Evolutionary conservation across 2,797 vertebrate genomes (phyloP).

Genomic region (Chromobotia macracanthus): DNA sequence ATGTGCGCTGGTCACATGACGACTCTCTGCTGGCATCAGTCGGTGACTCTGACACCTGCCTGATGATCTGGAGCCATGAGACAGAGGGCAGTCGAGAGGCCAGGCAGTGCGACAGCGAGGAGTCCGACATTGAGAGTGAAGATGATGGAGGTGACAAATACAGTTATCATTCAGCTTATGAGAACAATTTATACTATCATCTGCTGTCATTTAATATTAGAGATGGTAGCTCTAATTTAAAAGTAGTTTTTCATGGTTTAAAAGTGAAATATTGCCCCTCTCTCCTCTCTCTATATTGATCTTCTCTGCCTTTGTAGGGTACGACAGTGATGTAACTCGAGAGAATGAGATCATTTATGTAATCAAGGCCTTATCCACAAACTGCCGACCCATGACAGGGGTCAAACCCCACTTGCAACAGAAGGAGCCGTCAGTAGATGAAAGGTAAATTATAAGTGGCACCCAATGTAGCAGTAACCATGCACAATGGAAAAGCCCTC

Average conservation of each 20-base stretch:
- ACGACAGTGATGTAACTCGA: constrained; percentile 95
- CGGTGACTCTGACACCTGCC: constrained; percentile 91
- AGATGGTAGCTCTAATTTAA: neutral
- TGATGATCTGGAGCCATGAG: constrained; percentile 96
- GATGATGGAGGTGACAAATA: constrained; percentile 90
- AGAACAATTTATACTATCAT: neutral
- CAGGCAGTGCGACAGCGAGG: constrained; percentile 92
- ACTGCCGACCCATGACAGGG: constrained; percentile 92
- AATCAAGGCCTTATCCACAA: constrained; percentile 98
- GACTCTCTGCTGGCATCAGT: constrained; percentile 90
- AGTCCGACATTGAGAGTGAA: constrained; percentile 95
- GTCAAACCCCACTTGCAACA: constrained; percentile 95
- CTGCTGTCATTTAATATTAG: neutral
- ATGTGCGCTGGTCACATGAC: constrained; percentile 93
- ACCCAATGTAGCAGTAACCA: constrained; percentile 17
- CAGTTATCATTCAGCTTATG: neutral
- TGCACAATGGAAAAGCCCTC: too few species aligned
- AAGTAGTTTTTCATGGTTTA: neutral
- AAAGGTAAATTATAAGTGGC: constrained; percentile 83
- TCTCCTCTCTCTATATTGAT: neutral
- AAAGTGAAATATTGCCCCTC: neutral
- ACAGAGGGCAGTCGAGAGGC: constrained; percentile 85
- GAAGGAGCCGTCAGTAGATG: constrained; percentile 93
- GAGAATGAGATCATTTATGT: constrained; percentile 97
- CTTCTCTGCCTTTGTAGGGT: constrained; percentile 77